A percentile compares a stretch with the other conserved stretches of the same genome.
phyloP scores from a whole-genome alignment of 2,888 invertebrate species.

The Chaitophorus viminalis region DNA sequence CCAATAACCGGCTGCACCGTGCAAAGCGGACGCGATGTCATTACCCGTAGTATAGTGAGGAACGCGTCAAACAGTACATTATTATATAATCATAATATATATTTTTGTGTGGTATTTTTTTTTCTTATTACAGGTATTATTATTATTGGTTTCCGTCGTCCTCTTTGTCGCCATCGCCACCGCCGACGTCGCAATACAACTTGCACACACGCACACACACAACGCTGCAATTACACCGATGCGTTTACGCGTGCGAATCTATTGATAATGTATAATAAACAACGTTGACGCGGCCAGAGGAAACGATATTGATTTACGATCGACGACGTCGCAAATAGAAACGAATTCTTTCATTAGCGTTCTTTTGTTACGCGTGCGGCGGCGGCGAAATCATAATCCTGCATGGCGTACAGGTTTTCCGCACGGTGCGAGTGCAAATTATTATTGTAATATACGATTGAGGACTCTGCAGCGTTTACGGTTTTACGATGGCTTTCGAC shows the following conservation, averaged over 20 bases:
- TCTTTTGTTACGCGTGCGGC: not conserved
- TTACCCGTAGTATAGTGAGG: not conserved
- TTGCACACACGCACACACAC: not conserved
- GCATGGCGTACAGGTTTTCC: no score
- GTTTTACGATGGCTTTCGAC: no score
- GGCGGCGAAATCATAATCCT: no score
- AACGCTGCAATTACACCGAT: no score
- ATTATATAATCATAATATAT: not conserved
- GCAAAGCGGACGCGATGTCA: not conserved
- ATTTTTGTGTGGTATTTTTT: not conserved
- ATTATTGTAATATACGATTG: no score
- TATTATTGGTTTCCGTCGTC: not conserved
- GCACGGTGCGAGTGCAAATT: no score
- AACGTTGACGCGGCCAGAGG: not conserved
- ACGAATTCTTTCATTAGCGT: not conserved
- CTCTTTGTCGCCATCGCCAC: not conserved
- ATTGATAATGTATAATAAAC: not conserved
- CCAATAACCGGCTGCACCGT: not conserved
- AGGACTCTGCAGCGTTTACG: no score
- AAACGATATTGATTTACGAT: not conserved
- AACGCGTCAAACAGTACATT: not conserved
- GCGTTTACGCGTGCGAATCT: not conserved
- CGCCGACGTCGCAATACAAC: not conserved
- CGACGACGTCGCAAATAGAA: not conserved
- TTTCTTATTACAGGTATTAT: no score